Evolutionary conservation across 1,140 invertebrate genomes (phyloP).

Genomic region (Atopsyche davidsoni): DNA sequence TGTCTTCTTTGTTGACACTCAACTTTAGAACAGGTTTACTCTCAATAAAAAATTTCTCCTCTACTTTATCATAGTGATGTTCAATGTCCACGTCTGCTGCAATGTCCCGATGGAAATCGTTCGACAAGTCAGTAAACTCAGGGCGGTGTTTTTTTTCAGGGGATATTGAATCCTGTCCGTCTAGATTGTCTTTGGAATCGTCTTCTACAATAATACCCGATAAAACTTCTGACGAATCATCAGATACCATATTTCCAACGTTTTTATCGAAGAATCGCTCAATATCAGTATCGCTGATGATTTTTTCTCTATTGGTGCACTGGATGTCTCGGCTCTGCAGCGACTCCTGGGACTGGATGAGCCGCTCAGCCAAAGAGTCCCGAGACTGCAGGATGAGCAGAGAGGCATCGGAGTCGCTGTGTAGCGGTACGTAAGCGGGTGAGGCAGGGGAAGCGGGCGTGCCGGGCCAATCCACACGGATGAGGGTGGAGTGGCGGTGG

Average conservation of each 20-base stretch:
- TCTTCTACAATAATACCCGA: slow-evolving; percentile 20
- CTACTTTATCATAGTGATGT: background rate
- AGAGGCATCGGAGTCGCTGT: slow-evolving; percentile 26
- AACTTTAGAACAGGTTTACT: background rate
- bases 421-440: slow-evolving; percentile 19
- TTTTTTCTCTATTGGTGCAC: too few species aligned
- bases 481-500: slow-evolving; percentile 26
- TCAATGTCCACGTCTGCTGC: background rate
- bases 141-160: too few species aligned
- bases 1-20: background rate
- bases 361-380: slow-evolving; percentile 23
- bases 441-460: slow-evolving; percentile 1
- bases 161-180: too few species aligned
- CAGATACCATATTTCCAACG: slow-evolving; percentile 7
- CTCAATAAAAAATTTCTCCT: slow-evolving; percentile 1
- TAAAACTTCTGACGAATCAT: slow-evolving; percentile 9
- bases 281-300: too few species aligned
- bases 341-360: slow-evolving; percentile 27
- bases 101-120: too few species aligned
- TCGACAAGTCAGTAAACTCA: too few species aligned
- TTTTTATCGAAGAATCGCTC: too few species aligned
- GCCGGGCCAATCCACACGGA: slow-evolving; percentile 23
- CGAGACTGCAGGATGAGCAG: slow-evolving; percentile 13
- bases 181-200: slow-evolving; percentile 22
- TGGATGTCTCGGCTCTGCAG: slow-evolving; percentile 17